Conservation (phyloP, 2,888 invertebrate genomes). For the Gisinianus flammeolus region DNA sequence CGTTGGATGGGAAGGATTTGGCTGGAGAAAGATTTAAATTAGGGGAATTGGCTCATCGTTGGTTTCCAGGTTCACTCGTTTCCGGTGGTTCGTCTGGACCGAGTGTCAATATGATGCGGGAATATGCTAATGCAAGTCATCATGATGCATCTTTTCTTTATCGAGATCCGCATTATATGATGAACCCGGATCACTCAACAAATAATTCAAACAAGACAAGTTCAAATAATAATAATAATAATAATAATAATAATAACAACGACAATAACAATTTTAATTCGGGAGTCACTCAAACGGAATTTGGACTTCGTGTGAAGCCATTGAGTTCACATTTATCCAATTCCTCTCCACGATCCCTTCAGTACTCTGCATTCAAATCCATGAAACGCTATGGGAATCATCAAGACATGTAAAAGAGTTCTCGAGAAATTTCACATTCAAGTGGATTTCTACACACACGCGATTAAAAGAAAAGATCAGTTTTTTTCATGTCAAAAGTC, state of each 20-base stretch:
- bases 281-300: slow-evolving; percentile 23
- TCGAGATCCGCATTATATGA: not conserved
- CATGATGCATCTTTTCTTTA: not conserved
- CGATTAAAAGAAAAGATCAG: no score
- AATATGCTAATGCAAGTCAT: not conserved
- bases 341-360: slow-evolving; percentile 21
- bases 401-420: not conserved
- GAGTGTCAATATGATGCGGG: not conserved
- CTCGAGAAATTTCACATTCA: not conserved
- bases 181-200: no score
- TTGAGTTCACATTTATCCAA: slow-evolving; percentile 20
- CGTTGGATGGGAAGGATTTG: slow-evolving; percentile 51
- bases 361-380: not conserved
- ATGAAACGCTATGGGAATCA: not conserved
- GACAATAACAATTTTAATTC: not conserved
- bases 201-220: not conserved
- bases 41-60: slow-evolving; percentile 26
- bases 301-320: slow-evolving; percentile 23
- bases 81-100: not conserved
- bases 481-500: no score
- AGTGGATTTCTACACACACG: no score
- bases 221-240: not conserved
- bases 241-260: not conserved
- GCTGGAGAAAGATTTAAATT: slow-evolving; percentile 26
- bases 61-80: slow-evolving; percentile 12